Conservation (phyloP, 1,140 invertebrate genomes). For the Hormaphis cornu region DNA sequence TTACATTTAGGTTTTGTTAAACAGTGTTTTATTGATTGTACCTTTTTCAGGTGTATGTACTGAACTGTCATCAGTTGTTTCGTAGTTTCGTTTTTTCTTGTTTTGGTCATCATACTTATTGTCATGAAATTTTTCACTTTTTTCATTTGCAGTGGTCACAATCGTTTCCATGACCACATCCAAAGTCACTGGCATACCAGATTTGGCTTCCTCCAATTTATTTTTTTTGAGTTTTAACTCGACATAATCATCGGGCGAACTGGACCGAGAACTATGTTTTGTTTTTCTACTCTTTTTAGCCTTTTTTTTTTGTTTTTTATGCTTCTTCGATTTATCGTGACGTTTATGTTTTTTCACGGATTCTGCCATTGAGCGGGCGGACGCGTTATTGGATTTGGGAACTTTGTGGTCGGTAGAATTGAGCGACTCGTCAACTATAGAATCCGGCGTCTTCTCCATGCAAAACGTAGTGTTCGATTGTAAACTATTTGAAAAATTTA, state of each 20-base stretch:
- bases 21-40: background rate
- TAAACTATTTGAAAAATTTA: too few species aligned
- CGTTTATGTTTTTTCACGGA: constrained; percentile 29
- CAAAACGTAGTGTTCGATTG: background rate
- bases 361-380: background rate
- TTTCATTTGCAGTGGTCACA: constrained; percentile 9
- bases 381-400: background rate
- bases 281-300: constrained; percentile 47
- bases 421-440: background rate
- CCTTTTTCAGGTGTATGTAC: background rate
- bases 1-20: background rate
- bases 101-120: background rate
- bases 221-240: background rate
- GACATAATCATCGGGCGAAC: background rate
- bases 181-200: constrained; percentile 7
- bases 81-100: background rate
- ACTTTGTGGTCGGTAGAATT: background rate
- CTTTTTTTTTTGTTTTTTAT: constrained; percentile 52
- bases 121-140: background rate
- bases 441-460: constrained; percentile 10
- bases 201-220: constrained; percentile 4
- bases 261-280: background rate
- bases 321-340: constrained; percentile 43
- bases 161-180: constrained; percentile 7
- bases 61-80: background rate